Evolutionary conservation across 1,140 invertebrate species (phyloP).

Genomic region (Arion vulgaris): DNA sequence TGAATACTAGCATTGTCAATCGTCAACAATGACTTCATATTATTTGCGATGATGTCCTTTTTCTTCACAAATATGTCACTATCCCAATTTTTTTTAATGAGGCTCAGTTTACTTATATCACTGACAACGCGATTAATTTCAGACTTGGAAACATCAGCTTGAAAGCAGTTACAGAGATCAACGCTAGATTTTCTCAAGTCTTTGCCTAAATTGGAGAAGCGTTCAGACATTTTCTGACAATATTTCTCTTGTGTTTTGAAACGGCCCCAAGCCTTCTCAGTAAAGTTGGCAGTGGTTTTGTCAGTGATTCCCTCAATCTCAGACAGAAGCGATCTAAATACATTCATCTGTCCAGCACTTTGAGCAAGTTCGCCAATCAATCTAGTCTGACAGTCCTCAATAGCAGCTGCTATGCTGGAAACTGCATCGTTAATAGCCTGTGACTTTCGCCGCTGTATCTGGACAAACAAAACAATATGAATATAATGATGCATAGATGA

Average conservation of each 20-base stretch:
- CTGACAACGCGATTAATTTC: slow-evolving; percentile 25
- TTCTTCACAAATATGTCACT: slow-evolving; percentile 10
- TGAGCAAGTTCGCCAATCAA: slow-evolving; percentile 14
- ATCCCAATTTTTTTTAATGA: slow-evolving; percentile 14
- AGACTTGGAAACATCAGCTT: slow-evolving; percentile 15
- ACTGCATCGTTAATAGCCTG: slow-evolving; percentile 13
- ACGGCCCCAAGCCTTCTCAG: not conserved
- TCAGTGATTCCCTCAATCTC: not conserved
- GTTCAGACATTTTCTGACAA: slow-evolving; percentile 13
- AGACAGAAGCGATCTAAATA: slow-evolving; percentile 1
- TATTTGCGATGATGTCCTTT: not conserved
- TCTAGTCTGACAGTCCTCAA: slow-evolving; percentile 27
- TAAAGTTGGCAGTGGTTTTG: not conserved
- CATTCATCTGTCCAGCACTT: not conserved
- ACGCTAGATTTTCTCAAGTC: slow-evolving; percentile 6
- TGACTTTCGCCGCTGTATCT: slow-evolving; percentile 21
- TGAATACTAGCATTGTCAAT: not conserved
- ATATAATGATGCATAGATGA: too few relatives aligned
- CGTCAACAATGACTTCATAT: not conserved
- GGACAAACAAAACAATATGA: not conserved
- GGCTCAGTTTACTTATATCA: slow-evolving; percentile 16
- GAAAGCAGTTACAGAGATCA: slow-evolving; percentile 13
- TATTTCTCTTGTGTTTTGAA: not conserved
- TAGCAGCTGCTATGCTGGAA: not conserved
- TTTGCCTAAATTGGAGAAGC: not conserved